Base-by-base conservation (phyloP, 2,888 invertebrate species). In the Spilarctia lutea region DNA sequence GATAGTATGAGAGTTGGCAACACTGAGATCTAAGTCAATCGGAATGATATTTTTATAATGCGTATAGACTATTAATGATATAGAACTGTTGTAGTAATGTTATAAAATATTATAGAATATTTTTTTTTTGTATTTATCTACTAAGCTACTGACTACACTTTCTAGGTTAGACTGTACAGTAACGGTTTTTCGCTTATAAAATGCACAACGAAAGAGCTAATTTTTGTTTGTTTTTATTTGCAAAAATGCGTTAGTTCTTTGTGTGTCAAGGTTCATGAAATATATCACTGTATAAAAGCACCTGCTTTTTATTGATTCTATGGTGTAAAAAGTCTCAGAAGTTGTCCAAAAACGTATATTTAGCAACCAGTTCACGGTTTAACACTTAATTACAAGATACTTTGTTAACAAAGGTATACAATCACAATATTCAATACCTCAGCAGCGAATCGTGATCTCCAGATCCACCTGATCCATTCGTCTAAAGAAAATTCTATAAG, bases 401-500 rank as follows among this genome's bases (percentile, higher is more conserved):
- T 70, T 66, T 66, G 33, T 39, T 13, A 69, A 69, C 56, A 52
- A 63, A 63, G 11, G 39, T 27, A 63, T 39, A 63, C 71, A 71
- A 42, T 60, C 42, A 60, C 68, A 68, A 73, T n/a, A n/a, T 63
- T 65, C 65, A 69, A 56, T 35, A 65, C 20, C 68, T 63, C 68
- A 20, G 10, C 73, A 68, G 10, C 52, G 67, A 71, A 71, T 81
- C 81, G 79, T 77, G 80, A 74, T 75, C 76, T 72, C 48, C 42
- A 69, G 71, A 80, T 84, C 78, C 90, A 91, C 91, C 89, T 92
- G 91, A 89, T 85, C 78, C 77, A 79, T 74, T 71, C 76, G 75
- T 75, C 75, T 79, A 85, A 85, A 81, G 87, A 86, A 90, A 91
- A 91, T 88, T 90, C 88, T 87, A 90, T 88, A 88, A 91, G 82